Percentiles rank a stretch among this genome's conserved stretches.
These are phyloP conservation scores for Hoplostethus mediterraneus DNA, from an alignment of 2,797 vertebrate species.

Conservation along the genomic window DNA sequence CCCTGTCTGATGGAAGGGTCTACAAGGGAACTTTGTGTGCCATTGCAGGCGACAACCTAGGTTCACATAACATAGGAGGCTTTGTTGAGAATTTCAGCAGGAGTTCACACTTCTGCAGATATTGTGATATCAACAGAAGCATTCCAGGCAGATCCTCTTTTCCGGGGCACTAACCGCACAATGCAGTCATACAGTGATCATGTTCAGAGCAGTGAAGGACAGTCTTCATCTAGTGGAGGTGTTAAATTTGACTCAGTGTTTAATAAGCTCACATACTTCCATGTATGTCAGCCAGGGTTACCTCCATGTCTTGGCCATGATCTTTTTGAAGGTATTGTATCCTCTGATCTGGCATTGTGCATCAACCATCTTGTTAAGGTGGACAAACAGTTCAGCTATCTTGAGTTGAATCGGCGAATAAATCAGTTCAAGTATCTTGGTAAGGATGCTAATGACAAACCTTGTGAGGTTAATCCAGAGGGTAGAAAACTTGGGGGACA, in stretches of 20 bases:
- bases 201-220: constrained; percentile 21
- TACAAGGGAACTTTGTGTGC: constrained; percentile 19
- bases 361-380: neutral
- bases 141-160: constrained; percentile 6
- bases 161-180: neutral
- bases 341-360: constrained; percentile 12
- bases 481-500: constrained; percentile 7
- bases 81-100: constrained; percentile 32
- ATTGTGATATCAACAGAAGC: constrained; percentile 16
- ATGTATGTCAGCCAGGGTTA: constrained; percentile 2
- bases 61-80: constrained; percentile 23
- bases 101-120: constrained; percentile 26
- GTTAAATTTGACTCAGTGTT: constrained; percentile 13
- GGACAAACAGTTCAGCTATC: constrained; percentile 25
- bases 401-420: constrained; percentile 25
- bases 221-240: neutral
- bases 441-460: constrained; percentile 27
- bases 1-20: neutral
- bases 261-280: neutral
- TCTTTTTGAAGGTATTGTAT: constrained; percentile 11
- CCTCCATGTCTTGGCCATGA: constrained; percentile 12
- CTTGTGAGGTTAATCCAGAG: constrained; percentile 13
- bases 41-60: constrained; percentile 24
- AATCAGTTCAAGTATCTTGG: constrained; percentile 29
- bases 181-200: constrained; percentile 2